These are phyloP conservation scores for Gallirallus australis DNA, from an alignment of 2,797 vertebrate genomes.

Conservation along the genomic window DNA sequence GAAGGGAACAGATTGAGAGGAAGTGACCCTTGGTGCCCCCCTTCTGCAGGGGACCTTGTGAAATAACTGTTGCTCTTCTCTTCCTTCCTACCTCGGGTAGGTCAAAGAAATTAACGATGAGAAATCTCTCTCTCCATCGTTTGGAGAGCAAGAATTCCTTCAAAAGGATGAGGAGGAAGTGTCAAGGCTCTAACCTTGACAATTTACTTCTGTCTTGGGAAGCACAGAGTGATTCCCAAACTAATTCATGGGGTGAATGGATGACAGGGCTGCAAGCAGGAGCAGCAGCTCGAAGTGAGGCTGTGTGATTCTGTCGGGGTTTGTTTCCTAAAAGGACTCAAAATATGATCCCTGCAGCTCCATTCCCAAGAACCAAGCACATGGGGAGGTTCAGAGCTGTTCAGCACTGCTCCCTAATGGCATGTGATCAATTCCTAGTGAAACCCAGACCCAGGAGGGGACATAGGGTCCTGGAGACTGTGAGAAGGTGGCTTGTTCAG, in stretches of 20 bases:
- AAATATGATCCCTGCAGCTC: neutral
- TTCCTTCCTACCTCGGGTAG: constrained; percentile 19
- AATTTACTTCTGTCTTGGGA: constrained; percentile 2
- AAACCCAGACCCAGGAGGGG: neutral
- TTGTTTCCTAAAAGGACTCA: neutral
- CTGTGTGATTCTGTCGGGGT: neutral
- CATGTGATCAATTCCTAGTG: neutral
- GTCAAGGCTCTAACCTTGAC: neutral
- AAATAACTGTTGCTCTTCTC: constrained; percentile 49
- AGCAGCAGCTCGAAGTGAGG: neutral
- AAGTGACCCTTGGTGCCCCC: constrained; percentile 53
- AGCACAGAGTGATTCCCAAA: neutral
- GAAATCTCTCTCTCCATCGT: neutral
- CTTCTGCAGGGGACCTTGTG: constrained; percentile 34
- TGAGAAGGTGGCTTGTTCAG: neutral
- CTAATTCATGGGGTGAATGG: neutral
- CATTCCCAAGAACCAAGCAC: neutral
- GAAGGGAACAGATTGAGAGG: constrained; percentile 45
- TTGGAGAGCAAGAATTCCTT: neutral
- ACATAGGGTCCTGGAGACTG: neutral
- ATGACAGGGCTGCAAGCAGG: neutral
- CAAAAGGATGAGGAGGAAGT: neutral
- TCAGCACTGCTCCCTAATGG: neutral
- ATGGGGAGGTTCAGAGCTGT: neutral
- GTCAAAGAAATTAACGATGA: constrained; percentile 21